These are phyloP conservation scores for Liolophura sinensis DNA, from an alignment of 1,140 invertebrate genomes.

Conservation along the genomic window DNA sequence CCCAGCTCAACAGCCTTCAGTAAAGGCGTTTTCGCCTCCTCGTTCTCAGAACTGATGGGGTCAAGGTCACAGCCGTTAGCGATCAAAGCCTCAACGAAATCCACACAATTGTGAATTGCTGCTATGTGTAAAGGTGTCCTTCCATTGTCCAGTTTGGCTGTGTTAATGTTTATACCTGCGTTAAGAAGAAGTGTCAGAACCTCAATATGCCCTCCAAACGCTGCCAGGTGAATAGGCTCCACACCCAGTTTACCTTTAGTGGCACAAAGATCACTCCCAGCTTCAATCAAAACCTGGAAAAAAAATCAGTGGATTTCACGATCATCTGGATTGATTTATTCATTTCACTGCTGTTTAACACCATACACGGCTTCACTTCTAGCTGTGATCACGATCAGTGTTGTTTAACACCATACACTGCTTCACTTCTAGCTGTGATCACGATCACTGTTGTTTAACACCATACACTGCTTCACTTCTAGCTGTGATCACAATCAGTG, in stretches of 20 bases:
- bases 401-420: no score
- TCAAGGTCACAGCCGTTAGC: slow-evolving; percentile 1
- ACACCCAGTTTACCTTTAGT: slow-evolving; percentile 6
- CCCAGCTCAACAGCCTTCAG: slow-evolving; percentile 8
- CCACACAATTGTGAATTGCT: slow-evolving; percentile 4
- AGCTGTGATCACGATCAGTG: no score
- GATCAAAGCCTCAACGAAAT: slow-evolving; percentile 1
- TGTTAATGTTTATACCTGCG: slow-evolving; percentile 1
- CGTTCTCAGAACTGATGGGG: slow-evolving; percentile 1
- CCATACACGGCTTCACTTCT: no score
- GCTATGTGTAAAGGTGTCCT: slow-evolving; percentile 10
- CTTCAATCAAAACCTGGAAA: slow-evolving; percentile 5
- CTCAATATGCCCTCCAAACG: background rate
- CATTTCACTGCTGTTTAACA: no score
- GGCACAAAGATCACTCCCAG: slow-evolving; percentile 2
- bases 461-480: no score
- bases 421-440: no score
- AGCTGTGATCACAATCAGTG: no score
- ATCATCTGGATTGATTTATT: no score
- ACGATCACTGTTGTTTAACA: no score
- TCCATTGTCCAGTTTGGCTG: slow-evolving; percentile 3
- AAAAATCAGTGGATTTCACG: no score
- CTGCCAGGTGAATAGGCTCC: slow-evolving; percentile 7
- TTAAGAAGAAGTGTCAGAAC: slow-evolving; percentile 5
- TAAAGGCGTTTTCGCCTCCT: slow-evolving; percentile 13